phyloP scores from a whole-genome alignment of 2,888 invertebrate species.

The Lymantria dispar region DNA sequence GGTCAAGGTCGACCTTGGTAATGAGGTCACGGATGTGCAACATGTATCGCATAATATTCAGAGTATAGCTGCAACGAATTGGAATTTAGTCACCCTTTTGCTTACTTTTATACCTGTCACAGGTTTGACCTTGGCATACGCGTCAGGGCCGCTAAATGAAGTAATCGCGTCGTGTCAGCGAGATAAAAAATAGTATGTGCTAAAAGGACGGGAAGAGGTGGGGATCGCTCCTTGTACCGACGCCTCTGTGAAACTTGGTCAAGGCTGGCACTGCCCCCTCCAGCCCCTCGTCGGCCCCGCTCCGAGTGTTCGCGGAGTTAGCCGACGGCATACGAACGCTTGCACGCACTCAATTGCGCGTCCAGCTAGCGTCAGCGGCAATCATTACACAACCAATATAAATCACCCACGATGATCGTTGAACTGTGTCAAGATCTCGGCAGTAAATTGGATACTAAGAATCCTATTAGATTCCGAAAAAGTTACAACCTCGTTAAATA shows the following conservation, averaged over 20 bases:
- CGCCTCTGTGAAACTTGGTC: conserved; percentile 81
- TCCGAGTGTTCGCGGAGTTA: conserved; percentile 53
- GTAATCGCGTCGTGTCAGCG: conserved; percentile 67
- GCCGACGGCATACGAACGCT: conserved; percentile 62
- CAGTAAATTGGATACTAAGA: conserved; percentile 28
- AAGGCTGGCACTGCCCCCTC: conserved; percentile 68
- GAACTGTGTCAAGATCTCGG: conserved; percentile 77
- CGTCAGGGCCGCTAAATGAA: conserved; percentile 60
- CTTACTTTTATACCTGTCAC: conserved; percentile 15
- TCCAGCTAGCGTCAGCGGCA: conserved; percentile 60
- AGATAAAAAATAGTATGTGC: conserved; percentile 59
- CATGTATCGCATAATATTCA: not conserved
- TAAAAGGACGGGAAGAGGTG: conserved; percentile 79
- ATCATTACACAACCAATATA: conserved; percentile 75
- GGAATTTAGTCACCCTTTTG: not conserved
- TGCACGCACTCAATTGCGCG: conserved; percentile 65
- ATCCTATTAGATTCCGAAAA: conserved; percentile 19
- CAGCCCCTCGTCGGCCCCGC: conserved; percentile 39
- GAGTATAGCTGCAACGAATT: not conserved
- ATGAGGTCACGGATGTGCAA: conserved; percentile 49
- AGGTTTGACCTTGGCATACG: conserved; percentile 56
- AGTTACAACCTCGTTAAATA: not conserved
- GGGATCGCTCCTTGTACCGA: conserved; percentile 78
- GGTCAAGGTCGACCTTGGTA: conserved; percentile 73
- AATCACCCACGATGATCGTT: conserved; percentile 67